A percentile compares a stretch with the other conserved stretches of the same genome.
Evolutionary conservation across 1,140 invertebrate genomes (phyloP).

Genomic region (Drosophila kikkawai): DNA sequence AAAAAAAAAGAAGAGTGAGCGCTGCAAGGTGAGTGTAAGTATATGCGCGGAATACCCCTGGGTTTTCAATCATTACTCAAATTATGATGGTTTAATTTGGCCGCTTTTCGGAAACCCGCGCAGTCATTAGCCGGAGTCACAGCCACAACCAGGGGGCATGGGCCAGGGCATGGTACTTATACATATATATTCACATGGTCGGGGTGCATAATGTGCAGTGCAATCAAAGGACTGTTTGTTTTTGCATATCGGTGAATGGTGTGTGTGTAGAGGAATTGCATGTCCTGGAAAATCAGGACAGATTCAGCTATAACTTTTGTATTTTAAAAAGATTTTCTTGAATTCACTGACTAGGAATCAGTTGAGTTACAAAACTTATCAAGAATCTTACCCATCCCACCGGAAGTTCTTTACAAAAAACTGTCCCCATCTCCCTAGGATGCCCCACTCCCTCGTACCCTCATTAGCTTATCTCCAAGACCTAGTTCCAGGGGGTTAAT

Average conservation of each 20-base stretch:
- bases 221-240: constrained; percentile 72
- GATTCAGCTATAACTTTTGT: too few relatives aligned
- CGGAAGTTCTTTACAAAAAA: neutral
- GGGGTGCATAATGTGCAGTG: constrained; percentile 66
- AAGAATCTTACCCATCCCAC: neutral
- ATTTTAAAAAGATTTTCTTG: too few relatives aligned
- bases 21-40: constrained; percentile 31
- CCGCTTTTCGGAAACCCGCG: constrained; percentile 56
- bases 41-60: constrained; percentile 67
- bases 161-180: neutral
- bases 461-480: constrained; percentile 26
- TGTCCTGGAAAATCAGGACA: too few relatives aligned
- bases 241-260: constrained; percentile 26
- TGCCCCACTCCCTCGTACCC: neutral
- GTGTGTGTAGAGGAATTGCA: neutral
- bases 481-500: constrained; percentile 17
- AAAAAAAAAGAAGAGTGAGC: constrained; percentile 5
- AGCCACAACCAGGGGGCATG: constrained; percentile 8
- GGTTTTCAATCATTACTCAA: constrained; percentile 82
- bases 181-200: constrained; percentile 15
- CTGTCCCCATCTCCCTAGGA: neutral
- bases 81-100: constrained; percentile 80
- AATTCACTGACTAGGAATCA: neutral
- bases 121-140: constrained; percentile 59
- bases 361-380: neutral